phyloP scores from a whole-genome alignment of 2,113 vertebrate genomes.

The Sylvia atricapilla region DNA sequence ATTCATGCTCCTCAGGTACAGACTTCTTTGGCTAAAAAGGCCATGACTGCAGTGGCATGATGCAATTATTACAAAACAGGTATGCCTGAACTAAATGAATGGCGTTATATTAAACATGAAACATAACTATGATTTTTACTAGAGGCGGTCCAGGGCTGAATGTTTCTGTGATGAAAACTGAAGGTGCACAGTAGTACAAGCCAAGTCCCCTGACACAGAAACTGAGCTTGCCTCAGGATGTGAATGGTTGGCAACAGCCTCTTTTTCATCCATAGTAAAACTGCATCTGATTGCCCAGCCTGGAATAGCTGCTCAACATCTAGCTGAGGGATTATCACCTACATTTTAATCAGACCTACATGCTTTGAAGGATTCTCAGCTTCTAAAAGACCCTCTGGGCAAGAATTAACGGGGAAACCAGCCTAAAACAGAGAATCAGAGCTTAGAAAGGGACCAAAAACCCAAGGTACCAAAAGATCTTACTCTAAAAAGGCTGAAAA shows the following conservation, averaged over 20 bases:
- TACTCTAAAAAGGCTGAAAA: not conserved
- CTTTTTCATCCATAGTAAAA: not conserved
- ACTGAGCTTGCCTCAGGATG: not conserved
- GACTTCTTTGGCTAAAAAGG: not conserved
- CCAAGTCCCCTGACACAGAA: not conserved
- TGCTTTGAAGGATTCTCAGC: not conserved
- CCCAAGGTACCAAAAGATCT: not conserved
- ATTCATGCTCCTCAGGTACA: not conserved
- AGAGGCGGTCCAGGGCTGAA: not conserved
- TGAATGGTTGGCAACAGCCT: not conserved
- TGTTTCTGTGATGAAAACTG: not conserved
- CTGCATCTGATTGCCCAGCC: not conserved
- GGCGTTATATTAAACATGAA: not conserved
- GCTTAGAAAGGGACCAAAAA: not conserved
- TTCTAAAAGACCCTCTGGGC: not conserved
- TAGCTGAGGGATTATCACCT: not conserved
- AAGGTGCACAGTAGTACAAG: not conserved
- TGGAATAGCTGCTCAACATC: not conserved
- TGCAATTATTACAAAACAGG: not conserved
- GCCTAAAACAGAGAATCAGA: not conserved
- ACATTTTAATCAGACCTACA: not conserved
- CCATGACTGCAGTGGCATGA: not conserved
- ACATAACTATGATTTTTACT: not conserved
- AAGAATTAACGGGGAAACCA: not conserved
- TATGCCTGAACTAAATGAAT: not conserved